These are phyloP conservation scores for Zelleria hepariella DNA, from an alignment of 2,888 invertebrate genomes.

Conservation along the genomic window DNA sequence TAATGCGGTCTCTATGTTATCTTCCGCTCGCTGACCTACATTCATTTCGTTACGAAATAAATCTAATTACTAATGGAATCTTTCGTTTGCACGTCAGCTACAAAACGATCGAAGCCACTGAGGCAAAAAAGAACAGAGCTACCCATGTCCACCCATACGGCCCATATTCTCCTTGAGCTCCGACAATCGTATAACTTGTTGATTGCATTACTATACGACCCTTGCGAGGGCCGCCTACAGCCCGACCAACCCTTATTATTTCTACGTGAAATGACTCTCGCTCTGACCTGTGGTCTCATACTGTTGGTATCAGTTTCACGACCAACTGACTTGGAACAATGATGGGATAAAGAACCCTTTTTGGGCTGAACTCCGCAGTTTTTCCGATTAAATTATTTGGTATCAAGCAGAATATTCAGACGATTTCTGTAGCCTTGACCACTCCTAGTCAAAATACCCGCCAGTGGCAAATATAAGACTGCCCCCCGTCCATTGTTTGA, in stretches of 20 bases:
- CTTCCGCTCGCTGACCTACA: too few species aligned
- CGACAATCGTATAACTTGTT: background rate
- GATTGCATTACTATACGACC: background rate
- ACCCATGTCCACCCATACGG: background rate
- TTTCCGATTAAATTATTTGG: background rate
- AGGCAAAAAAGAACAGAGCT: too few species aligned
- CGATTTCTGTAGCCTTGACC: too few species aligned
- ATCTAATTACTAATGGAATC: too few species aligned
- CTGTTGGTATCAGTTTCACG: background rate
- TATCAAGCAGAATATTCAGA: too few species aligned
- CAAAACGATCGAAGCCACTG: too few species aligned
- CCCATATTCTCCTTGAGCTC: background rate
- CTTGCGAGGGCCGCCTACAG: background rate
- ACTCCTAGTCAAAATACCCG: too few species aligned
- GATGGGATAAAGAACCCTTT: background rate
- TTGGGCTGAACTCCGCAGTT: background rate
- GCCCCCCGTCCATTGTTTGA: too few species aligned
- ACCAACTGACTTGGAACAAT: background rate
- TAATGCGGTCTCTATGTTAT: too few species aligned
- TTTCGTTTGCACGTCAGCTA: too few species aligned
- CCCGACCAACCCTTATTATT: background rate
- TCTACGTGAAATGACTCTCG: background rate
- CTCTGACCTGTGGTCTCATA: background rate
- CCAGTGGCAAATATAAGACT: too few species aligned
- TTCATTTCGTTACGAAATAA: too few species aligned